These are phyloP conservation scores for Pygocentrus nattereri DNA, from an alignment of 2,797 vertebrate species.

Conservation along the genomic window DNA sequence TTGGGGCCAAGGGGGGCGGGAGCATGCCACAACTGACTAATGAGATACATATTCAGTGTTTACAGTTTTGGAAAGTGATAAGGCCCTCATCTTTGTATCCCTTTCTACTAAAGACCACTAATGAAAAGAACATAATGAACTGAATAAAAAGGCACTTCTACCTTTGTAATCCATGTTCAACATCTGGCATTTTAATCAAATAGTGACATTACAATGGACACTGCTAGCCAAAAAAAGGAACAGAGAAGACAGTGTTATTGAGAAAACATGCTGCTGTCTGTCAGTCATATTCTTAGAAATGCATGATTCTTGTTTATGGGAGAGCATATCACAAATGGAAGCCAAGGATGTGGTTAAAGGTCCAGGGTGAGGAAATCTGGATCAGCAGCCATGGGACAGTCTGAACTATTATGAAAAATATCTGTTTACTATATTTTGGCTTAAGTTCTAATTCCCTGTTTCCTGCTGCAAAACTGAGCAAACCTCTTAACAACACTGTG, in stretches of 20 bases:
- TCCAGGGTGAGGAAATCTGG: slow-evolving; percentile 6
- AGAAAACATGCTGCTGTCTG: slow-evolving; percentile 10
- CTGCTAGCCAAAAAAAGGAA: background rate
- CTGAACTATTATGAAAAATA: background rate
- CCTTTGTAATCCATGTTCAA: background rate
- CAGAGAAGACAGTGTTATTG: background rate
- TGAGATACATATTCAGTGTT: too few species aligned
- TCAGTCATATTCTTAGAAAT: background rate
- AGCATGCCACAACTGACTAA: too few species aligned
- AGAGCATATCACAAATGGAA: background rate
- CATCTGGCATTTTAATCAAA: background rate
- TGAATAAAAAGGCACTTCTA: background rate
- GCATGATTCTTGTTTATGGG: background rate
- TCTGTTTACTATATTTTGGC: slow-evolving; percentile 17
- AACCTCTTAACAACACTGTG: background rate
- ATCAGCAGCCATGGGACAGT: background rate
- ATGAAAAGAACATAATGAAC: background rate
- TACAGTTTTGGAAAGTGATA: background rate
- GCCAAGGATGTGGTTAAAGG: slow-evolving; percentile 8
- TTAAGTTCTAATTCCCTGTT: background rate
- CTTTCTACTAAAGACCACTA: background rate
- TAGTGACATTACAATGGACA: background rate
- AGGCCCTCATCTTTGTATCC: background rate
- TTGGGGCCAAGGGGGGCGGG: too few species aligned
- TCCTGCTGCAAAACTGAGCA: slow-evolving; percentile 1